These are phyloP conservation scores for Scaptomyza pallida DNA, from an alignment of 1,140 invertebrate species.

Conservation along the genomic window DNA sequence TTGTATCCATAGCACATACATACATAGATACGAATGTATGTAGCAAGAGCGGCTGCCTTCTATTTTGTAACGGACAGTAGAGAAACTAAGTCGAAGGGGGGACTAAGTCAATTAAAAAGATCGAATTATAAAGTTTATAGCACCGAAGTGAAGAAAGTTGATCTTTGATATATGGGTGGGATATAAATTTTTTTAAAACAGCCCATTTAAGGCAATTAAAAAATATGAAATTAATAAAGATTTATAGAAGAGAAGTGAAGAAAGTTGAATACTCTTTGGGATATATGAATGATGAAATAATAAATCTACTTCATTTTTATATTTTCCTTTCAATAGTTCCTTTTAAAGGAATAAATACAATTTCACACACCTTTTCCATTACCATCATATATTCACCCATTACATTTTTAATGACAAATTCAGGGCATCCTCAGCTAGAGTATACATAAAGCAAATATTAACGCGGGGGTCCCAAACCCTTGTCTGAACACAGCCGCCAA, in stretches of 20 bases:
- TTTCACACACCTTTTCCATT: neutral
- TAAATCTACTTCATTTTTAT: too few relatives aligned
- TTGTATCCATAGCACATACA: constrained; percentile 32
- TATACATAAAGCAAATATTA: neutral
- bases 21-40: neutral
- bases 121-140: too few relatives aligned
- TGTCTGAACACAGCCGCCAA: constrained; percentile 42
- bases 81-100: too few relatives aligned
- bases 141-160: too few relatives aligned
- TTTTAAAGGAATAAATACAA: too few relatives aligned
- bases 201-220: constrained; percentile 6
- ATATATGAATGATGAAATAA: too few relatives aligned
- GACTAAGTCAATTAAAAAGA: too few relatives aligned
- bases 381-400: neutral
- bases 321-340: too few relatives aligned
- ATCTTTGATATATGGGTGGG: too few relatives aligned
- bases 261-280: neutral
- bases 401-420: neutral
- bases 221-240: neutral
- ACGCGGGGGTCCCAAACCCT: constrained; percentile 7
- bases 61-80: constrained; percentile 76
- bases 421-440: neutral
- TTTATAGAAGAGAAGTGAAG: neutral
- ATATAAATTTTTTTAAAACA: too few relatives aligned
- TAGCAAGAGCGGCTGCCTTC: constrained; percentile 29